These are phyloP conservation scores for Troilus luridus DNA, from an alignment of 2,888 invertebrate genomes.

Conservation along the genomic window DNA sequence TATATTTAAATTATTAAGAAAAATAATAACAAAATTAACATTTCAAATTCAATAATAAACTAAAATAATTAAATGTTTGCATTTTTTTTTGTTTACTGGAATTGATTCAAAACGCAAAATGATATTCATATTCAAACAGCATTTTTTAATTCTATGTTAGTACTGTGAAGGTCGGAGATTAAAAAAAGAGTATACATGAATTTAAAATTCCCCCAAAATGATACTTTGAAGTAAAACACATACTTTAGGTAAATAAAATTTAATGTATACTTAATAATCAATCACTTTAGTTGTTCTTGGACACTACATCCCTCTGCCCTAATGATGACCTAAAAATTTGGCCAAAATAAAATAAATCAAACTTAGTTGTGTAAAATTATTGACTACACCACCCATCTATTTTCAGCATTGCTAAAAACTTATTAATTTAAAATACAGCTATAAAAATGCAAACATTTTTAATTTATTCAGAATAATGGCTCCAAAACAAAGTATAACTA, in stretches of 20 bases:
- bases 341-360: no score
- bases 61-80: constrained; percentile 6
- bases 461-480: background rate
- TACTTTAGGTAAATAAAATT: no score
- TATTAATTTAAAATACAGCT: background rate
- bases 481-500: background rate
- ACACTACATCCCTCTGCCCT: no score
- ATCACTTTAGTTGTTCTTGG: no score
- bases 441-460: constrained; percentile 18
- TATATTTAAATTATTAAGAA: background rate
- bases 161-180: background rate
- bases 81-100: background rate
- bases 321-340: no score
- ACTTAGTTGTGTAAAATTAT: no score
- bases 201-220: background rate
- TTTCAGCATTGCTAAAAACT: background rate
- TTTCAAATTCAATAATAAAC: background rate
- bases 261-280: no score
- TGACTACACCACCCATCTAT: no score
- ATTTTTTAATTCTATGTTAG: no score
- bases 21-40: background rate
- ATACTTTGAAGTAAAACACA: background rate
- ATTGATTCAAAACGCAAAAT: background rate
- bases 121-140: no score
- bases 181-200: background rate